Conservation (phyloP, 1,140 invertebrate species). For the Drosophila sulfurigaster region DNA sequence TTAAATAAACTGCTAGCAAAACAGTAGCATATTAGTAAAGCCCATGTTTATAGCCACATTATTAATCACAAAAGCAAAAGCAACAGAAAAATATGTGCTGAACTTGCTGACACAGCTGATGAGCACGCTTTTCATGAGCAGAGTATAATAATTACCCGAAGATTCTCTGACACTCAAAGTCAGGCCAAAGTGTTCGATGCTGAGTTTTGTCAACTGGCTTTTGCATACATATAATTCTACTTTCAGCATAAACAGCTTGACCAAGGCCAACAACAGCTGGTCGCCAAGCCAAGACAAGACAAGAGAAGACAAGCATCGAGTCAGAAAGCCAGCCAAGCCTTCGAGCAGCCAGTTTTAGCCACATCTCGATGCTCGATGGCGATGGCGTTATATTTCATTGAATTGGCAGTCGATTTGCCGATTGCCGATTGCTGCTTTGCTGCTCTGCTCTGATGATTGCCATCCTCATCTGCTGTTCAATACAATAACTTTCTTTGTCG, state of each 20-base stretch:
- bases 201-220: constrained; percentile 67
- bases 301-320: neutral
- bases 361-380: neutral
- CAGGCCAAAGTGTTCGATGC: constrained; percentile 24
- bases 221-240: constrained; percentile 59
- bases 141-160: constrained; percentile 38
- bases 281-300: constrained; percentile 4
- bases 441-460: neutral
- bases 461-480: constrained; percentile 19
- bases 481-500: constrained; percentile 43
- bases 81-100: neutral
- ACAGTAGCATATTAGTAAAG: too few relatives aligned
- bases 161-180: constrained; percentile 12
- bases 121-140: neutral
- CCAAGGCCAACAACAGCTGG: constrained; percentile 59
- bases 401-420: neutral
- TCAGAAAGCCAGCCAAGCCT: constrained; percentile 7
- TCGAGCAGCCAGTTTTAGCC: constrained; percentile 5
- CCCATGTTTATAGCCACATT: too few relatives aligned
- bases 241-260: constrained; percentile 74
- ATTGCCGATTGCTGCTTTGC: neutral
- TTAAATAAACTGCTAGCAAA: too few relatives aligned
- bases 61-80: too few relatives aligned
- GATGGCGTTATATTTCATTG: constrained; percentile 49
- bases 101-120: neutral